Conservation (phyloP, 2,797 vertebrate species). For the Epinephelus malabaricus region DNA sequence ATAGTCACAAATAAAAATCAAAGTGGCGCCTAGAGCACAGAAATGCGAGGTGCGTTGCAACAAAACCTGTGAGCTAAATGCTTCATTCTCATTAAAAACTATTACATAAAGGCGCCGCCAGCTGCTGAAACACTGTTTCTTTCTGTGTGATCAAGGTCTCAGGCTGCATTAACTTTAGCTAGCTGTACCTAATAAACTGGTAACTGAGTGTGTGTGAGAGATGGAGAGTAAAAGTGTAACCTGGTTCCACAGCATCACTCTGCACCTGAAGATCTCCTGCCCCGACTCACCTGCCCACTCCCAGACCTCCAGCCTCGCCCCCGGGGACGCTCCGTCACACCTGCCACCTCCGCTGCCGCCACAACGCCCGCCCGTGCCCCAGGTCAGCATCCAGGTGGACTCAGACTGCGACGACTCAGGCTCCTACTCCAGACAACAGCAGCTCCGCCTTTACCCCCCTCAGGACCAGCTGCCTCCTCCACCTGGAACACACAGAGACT, state of each 20-base stretch:
- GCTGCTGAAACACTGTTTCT: too few relatives aligned
- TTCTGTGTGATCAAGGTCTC: too few relatives aligned
- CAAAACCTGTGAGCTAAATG: too few relatives aligned
- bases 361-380: slow-evolving; percentile 74
- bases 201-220: background rate
- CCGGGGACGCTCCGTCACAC: slow-evolving; percentile 44
- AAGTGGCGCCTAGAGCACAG: too few relatives aligned
- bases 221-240: slow-evolving; percentile 50
- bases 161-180: too few relatives aligned
- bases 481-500: slow-evolving; percentile 3
- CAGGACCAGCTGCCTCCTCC: slow-evolving; percentile 4
- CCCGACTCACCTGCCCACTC: slow-evolving; percentile 87
- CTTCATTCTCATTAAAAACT: too few relatives aligned
- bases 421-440: slow-evolving; percentile 49
- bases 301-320: slow-evolving; percentile 64
- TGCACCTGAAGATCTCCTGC: slow-evolving; percentile 93
- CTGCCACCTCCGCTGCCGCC: slow-evolving; percentile 54
- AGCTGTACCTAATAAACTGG: slow-evolving; percentile 6
- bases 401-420: slow-evolving; percentile 86
- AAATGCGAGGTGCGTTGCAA: too few relatives aligned
- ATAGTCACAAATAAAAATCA: too few relatives aligned
- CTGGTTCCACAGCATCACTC: slow-evolving; percentile 85
- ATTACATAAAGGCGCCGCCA: too few relatives aligned
- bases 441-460: slow-evolving; percentile 1
- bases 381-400: slow-evolving; percentile 90